Evolutionary conservation across 2,888 invertebrate genomes (phyloP).

Genomic region (Cataglyphis livida): DNA sequence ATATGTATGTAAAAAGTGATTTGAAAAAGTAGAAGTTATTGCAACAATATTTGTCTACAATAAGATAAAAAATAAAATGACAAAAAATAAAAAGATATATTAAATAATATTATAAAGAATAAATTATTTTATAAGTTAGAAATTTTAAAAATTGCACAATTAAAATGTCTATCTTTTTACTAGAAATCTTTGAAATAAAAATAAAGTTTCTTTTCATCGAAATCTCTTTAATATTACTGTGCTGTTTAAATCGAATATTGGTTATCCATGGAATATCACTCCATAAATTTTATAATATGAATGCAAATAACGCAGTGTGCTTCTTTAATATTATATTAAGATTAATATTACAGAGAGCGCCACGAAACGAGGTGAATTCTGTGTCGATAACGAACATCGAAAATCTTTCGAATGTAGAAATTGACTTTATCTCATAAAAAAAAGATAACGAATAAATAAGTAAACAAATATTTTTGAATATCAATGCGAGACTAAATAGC

Average conservation of each 20-base stretch:
- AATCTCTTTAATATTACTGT: background rate
- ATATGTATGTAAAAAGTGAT: background rate
- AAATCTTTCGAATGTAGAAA: constrained; percentile 22
- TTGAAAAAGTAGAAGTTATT: background rate
- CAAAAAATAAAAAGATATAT: background rate
- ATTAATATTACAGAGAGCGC: constrained; percentile 37
- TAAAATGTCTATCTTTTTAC: background rate
- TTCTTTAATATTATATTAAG: constrained; percentile 11
- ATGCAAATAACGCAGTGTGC: background rate
- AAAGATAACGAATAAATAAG: background rate
- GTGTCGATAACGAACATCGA: constrained; percentile 34
- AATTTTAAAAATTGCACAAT: background rate
- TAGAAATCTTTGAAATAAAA: background rate
- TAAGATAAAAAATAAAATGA: background rate
- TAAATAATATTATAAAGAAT: background rate
- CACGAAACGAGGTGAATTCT: constrained; percentile 40
- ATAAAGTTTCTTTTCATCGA: background rate
- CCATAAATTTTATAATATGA: background rate
- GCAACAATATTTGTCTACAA: background rate
- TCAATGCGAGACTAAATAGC: background rate
- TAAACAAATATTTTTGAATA: background rate
- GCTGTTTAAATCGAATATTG: background rate
- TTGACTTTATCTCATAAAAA: constrained; percentile 35
- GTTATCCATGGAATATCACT: background rate
- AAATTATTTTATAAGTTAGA: background rate